Evolutionary conservation across 2,113 vertebrate species (phyloP).

Genomic region (Thinocorus orbignyianus): DNA sequence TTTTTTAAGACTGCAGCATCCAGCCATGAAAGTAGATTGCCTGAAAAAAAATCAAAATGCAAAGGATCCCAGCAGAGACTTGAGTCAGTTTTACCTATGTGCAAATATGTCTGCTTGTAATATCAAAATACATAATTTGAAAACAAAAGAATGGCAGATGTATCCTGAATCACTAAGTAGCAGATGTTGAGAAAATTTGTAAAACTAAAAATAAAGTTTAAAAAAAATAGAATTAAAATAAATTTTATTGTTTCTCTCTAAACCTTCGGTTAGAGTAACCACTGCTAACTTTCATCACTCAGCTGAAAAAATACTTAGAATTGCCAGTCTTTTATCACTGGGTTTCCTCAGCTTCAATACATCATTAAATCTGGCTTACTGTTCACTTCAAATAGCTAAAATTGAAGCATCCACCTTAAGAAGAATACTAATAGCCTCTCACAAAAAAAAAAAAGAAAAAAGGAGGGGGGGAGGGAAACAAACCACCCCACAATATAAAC

Average conservation of each 20-base stretch:
- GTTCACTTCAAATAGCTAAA: neutral
- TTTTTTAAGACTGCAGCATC: too few relatives aligned
- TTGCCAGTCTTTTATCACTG: neutral
- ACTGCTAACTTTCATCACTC: neutral
- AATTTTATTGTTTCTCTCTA: neutral
- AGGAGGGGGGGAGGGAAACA: too few relatives aligned
- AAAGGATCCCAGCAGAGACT: neutral
- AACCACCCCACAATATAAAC: neutral
- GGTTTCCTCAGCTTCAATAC: neutral
- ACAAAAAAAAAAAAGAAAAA: neutral
- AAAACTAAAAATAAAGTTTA: neutral
- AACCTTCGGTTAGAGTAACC: neutral
- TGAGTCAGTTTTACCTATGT: neutral
- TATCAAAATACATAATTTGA: neutral
- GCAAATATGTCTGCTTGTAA: neutral
- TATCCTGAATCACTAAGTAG: neutral
- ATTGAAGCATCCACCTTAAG: neutral
- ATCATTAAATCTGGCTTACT: neutral
- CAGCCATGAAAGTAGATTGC: too few relatives aligned
- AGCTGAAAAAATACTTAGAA: neutral
- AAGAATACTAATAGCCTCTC: neutral
- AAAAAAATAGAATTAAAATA: neutral
- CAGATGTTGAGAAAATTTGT: neutral
- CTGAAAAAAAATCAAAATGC: too few relatives aligned
- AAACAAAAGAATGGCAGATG: neutral